Conservation (phyloP, 2,797 vertebrate genomes). For the Phoebastria nigripes region DNA sequence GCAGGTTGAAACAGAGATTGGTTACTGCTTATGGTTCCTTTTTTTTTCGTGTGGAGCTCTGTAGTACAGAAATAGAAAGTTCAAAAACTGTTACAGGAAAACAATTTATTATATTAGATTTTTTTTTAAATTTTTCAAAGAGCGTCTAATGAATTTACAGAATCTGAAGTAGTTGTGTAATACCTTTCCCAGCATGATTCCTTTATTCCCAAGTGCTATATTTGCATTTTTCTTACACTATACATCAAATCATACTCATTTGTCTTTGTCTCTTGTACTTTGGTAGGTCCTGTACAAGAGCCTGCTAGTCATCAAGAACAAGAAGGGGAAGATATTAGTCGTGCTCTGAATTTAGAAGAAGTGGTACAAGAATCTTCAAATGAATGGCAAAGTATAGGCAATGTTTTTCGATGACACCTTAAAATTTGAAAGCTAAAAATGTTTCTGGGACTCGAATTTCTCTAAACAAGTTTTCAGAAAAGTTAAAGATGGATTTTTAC, state of each 20-base stretch:
- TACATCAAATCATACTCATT: neutral
- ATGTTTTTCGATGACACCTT: slow-evolving; percentile 81
- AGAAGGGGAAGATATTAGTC: slow-evolving; percentile 77
- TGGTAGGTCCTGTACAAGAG: slow-evolving; percentile 75
- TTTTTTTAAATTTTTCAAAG: neutral
- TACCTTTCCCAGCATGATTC: neutral
- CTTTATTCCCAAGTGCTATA: neutral
- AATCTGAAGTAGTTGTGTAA: neutral
- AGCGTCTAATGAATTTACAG: neutral
- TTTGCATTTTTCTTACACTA: neutral
- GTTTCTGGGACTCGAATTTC: neutral
- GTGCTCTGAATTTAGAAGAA: slow-evolving; percentile 87
- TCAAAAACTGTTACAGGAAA: neutral
- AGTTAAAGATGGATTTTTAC: slow-evolving; percentile 26
- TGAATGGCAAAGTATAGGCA: slow-evolving; percentile 89
- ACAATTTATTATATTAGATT: neutral
- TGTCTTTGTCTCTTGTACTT: neutral
- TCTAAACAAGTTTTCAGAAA: neutral
- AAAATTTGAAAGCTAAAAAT: neutral
- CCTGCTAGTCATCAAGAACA: slow-evolving; percentile 76
- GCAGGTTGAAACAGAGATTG: neutral
- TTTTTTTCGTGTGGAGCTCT: neutral
- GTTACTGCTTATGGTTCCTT: neutral
- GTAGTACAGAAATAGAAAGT: neutral
- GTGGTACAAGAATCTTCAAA: slow-evolving; percentile 85